Evolutionary conservation across 1,140 invertebrate genomes (phyloP), one percentile per base, ranked within the genome.

Genomic region (Rhynchophorus ferrugineus): DNA sequence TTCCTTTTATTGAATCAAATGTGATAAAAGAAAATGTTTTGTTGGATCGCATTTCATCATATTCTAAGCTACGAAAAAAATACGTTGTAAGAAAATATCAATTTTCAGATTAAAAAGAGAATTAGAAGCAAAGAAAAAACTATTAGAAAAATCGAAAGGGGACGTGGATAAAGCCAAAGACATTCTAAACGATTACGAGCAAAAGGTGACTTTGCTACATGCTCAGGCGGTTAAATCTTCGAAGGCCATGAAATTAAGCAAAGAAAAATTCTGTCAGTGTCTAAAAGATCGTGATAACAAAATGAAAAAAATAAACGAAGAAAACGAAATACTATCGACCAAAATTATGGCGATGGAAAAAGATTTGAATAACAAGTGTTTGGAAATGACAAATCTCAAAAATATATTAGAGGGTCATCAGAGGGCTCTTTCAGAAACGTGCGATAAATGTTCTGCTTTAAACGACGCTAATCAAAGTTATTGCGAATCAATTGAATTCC

Each of bases 221-320:
- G 49, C 53, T 13, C 52, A 63, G 53, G 52, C 58, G 3, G 8
- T 61, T n/a, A 54, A 57, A 38, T 58, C 58, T 5, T 58, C 60
- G 3, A 63, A 60, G 46, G 21, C 57, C 2, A 60, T 63, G 50
- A 60, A 60, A 22, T 19, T 56, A 22, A 63, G 56, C 33, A 59
- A 59, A 39, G 59, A 61, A 6, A 61, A 56, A 46, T 57, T 63
- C 21, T 58, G 56, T 36, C 41, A 43, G 8, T 63, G 53, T 24
- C 35, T 60, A 13, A 53, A 52, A 42, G 59, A 63, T 20, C 54
- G 50, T 37, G 45, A 56, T 11, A 16, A 43, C 2, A 39, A 54
- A 50, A 50, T 57, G 22, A 56, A 55, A 42, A 11, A 50, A 9
- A 42, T 58, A n/a, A 48, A 38, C 22, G 20, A 56, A 13, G 43